Evolutionary conservation across 2,888 invertebrate species (phyloP).

Genomic region (Phoenoteleia sp.): DNA sequence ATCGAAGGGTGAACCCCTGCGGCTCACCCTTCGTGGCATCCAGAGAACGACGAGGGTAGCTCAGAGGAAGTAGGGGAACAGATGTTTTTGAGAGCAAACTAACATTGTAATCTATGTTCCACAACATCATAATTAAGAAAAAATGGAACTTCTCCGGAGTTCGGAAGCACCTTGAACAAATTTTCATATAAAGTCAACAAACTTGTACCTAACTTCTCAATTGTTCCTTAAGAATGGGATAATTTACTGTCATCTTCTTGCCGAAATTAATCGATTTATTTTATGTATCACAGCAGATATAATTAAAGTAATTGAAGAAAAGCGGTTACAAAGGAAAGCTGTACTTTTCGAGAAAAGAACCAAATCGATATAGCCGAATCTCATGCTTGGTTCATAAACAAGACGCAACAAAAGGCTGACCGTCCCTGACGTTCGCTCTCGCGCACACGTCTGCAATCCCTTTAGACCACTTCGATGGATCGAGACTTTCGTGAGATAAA

Average conservation of each 20-base stretch:
- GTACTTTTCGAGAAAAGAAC: constrained; percentile 80
- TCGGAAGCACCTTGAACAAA: constrained; percentile 19
- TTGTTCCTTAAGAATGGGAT: background rate
- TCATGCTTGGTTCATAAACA: constrained; percentile 86
- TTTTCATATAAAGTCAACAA: constrained; percentile 45
- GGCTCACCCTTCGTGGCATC: constrained; percentile 81
- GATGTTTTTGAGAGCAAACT: constrained; percentile 86
- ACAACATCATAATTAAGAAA: constrained; percentile 86
- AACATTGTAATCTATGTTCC: constrained; percentile 86
- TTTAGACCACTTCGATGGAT: constrained; percentile 81
- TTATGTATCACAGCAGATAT: too few relatives aligned
- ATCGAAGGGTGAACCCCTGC: constrained; percentile 82
- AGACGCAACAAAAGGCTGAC: constrained; percentile 85
- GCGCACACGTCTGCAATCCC: constrained; percentile 76
- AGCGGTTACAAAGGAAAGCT: too few relatives aligned
- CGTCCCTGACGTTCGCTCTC: constrained; percentile 76
- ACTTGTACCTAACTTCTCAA: background rate
- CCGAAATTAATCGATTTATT: background rate
- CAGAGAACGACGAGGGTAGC: constrained; percentile 79
- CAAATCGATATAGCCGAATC: constrained; percentile 82
- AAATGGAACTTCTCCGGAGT: constrained; percentile 79
- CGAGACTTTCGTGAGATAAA: constrained; percentile 83
- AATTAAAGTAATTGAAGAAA: too few relatives aligned
- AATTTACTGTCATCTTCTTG: constrained; percentile 2
- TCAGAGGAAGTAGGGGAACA: constrained; percentile 83